Evolutionary conservation across 2,113 vertebrate genomes (phyloP).

Genomic region (Brachyistius frenatus): DNA sequence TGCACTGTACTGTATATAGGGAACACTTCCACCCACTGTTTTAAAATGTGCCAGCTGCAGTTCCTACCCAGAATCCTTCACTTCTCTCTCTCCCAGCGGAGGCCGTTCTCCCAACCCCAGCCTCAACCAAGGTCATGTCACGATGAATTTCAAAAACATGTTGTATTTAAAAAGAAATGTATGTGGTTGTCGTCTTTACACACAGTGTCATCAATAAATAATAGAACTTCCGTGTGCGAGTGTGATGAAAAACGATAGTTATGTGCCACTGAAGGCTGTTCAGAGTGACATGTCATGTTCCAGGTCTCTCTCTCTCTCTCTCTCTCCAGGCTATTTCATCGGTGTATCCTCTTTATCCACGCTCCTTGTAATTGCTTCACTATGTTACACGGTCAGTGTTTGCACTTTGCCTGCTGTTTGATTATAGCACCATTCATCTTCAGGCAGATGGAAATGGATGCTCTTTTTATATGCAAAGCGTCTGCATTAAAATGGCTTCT

Average conservation of each 20-base stretch:
- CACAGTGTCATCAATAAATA: constrained; percentile 54
- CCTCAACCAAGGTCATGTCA: constrained; percentile 17
- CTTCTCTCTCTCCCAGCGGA: no score
- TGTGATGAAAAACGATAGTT: constrained; percentile 27
- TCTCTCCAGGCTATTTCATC: background rate
- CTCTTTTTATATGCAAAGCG: constrained; percentile 39
- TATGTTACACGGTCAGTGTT: constrained; percentile 44
- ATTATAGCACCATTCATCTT: constrained; percentile 33
- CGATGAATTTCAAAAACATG: constrained; percentile 19
- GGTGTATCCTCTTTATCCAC: constrained; percentile 29
- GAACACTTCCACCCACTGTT: background rate
- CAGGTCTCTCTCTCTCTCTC: background rate
- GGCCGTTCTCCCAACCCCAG: background rate
- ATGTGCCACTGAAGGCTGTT: constrained; percentile 11
- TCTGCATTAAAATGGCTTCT: constrained; percentile 2
- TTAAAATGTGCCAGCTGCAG: background rate
- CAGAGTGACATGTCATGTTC: constrained; percentile 39
- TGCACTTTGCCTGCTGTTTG: constrained; percentile 16
- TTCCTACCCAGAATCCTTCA: background rate
- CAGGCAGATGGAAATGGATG: constrained; percentile 1
- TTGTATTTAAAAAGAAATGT: constrained; percentile 17
- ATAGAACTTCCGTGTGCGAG: background rate
- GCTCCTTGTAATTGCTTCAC: constrained; percentile 54
- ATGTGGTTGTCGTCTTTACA: constrained; percentile 23
- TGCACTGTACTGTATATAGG: background rate